Evolutionary conservation across 1,140 invertebrate species (phyloP).

Genomic region (Drosophila rufa): DNA sequence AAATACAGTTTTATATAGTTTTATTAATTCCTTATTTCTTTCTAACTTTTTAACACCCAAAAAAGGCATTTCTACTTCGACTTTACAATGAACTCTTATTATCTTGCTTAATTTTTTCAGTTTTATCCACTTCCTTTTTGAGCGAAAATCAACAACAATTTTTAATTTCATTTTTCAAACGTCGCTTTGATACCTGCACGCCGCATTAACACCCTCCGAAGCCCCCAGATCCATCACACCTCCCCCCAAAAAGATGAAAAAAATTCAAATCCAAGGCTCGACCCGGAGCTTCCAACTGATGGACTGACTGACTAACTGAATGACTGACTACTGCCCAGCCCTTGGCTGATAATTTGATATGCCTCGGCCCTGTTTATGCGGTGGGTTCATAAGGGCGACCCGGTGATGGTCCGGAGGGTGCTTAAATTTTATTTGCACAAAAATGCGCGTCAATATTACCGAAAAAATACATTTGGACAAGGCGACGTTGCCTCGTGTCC

Average conservation of each 20-base stretch:
- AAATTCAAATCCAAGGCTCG: constrained; percentile 17
- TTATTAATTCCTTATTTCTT: fast-evolving
- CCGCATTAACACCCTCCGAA: constrained; percentile 75
- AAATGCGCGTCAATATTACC: constrained; percentile 74
- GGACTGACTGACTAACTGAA: constrained; percentile 44
- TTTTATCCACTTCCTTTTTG: constrained; percentile 48
- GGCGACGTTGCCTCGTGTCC: constrained; percentile 53
- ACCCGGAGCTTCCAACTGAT: constrained; percentile 12
- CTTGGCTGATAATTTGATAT: constrained; percentile 82
- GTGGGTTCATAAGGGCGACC: constrained; percentile 24
- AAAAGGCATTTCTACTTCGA: constrained; percentile 6
- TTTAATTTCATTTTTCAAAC: constrained; percentile 81
- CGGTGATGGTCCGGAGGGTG: constrained; percentile 32
- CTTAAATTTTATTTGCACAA: constrained; percentile 83
- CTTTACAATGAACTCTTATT: neutral
- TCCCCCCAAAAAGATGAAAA: constrained; percentile 4
- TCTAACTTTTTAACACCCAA: neutral
- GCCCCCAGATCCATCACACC: constrained; percentile 9
- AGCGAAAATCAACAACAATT: constrained; percentile 74
- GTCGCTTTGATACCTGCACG: constrained; percentile 82
- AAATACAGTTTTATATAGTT: neutral
- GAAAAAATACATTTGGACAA: constrained; percentile 61
- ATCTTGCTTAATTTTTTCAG: constrained; percentile 23
- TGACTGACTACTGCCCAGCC: constrained; percentile 53
- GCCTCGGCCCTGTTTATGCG: constrained; percentile 48